phyloP scores from a whole-genome alignment of 2,888 invertebrate genomes.

The Orthonevra nobilis region DNA sequence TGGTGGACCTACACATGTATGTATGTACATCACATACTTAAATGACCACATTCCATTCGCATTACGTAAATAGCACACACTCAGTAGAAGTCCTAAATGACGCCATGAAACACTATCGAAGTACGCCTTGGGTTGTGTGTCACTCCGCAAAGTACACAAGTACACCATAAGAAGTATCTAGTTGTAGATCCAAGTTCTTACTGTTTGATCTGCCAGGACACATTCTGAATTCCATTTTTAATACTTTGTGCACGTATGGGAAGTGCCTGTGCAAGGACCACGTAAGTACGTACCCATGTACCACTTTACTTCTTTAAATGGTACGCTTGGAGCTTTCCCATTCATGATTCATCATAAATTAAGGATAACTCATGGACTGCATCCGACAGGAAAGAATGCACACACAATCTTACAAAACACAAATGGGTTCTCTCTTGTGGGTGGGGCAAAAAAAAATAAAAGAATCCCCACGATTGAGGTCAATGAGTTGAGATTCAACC shows the following conservation, averaged over 20 bases:
- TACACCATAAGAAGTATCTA: neutral
- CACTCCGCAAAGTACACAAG: neutral
- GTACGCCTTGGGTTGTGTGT: neutral
- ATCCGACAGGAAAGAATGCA: neutral
- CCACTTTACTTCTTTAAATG: slow-evolving; percentile 6
- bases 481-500: slow-evolving; percentile 29
- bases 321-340: slow-evolving; percentile 8
- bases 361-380: slow-evolving; percentile 5
- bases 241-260: neutral
- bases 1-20: too few species aligned
- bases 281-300: neutral
- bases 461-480: slow-evolving; percentile 24
- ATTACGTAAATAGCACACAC: slow-evolving; percentile 32
- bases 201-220: too few species aligned
- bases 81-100: too few species aligned
- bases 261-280: neutral
- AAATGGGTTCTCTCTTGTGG: too few species aligned
- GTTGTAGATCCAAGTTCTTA: too few species aligned
- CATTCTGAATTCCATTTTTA: neutral
- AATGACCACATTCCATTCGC: neutral
- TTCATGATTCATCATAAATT: slow-evolving; percentile 37
- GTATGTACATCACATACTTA: neutral
- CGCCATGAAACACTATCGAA: neutral
- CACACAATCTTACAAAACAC: neutral
- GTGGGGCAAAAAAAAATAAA: neutral